Evolutionary conservation across 2,113 vertebrate genomes (phyloP).

Genomic region (Hyaena hyaena): DNA sequence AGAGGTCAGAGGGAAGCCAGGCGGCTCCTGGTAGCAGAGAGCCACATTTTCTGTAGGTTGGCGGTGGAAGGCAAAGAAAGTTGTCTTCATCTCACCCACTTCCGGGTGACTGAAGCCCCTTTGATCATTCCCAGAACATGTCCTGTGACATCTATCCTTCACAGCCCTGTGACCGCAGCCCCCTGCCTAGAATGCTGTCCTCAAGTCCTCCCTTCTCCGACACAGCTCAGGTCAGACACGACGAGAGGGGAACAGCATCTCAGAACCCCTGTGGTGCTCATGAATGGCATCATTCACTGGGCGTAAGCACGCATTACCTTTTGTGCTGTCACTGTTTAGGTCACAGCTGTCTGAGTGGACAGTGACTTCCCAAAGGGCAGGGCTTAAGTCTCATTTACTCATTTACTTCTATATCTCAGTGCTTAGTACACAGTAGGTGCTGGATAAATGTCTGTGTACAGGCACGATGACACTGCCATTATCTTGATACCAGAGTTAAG

Average conservation of each 20-base stretch:
- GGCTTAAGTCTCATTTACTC: not conserved
- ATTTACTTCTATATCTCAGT: not conserved
- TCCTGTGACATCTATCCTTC: not conserved
- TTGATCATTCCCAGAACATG: not conserved
- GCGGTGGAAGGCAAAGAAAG: not conserved
- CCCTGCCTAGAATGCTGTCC: not conserved
- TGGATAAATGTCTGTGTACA: not conserved
- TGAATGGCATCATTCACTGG: fast-evolving
- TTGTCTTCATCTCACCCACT: not conserved
- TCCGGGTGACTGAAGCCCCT: not conserved
- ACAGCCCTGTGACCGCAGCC: no score
- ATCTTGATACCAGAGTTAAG: fast-evolving
- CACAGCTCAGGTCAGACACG: not conserved
- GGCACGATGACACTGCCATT: not conserved
- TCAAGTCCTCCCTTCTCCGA: not conserved
- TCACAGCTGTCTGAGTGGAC: not conserved
- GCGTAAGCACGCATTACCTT: not conserved
- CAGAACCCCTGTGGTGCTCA: fast-evolving
- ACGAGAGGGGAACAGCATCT: not conserved
- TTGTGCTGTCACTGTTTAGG: not conserved
- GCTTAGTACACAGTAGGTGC: not conserved
- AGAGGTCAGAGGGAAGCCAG: not conserved
- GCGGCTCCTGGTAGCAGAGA: not conserved
- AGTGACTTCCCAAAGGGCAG: not conserved
- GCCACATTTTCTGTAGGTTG: not conserved